Evolutionary conservation across 2,888 invertebrate genomes (phyloP).

Genomic region (Apodemia duryi): DNA sequence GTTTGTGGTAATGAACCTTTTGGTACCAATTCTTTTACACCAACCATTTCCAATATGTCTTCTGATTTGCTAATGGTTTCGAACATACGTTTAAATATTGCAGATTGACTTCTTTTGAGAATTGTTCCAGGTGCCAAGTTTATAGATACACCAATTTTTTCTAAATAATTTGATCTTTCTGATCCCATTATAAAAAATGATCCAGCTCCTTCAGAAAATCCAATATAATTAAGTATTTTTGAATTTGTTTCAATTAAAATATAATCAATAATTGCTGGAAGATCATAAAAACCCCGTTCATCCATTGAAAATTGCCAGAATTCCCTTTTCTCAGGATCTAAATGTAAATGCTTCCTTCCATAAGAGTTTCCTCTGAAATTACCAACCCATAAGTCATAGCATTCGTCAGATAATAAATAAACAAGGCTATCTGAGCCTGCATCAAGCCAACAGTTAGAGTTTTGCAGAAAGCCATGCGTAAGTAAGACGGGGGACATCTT

Average conservation of each 20-base stretch:
- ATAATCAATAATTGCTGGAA: constrained; percentile 81
- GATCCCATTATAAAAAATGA: constrained; percentile 73
- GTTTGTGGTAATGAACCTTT: constrained; percentile 23
- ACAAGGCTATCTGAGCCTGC: constrained; percentile 43
- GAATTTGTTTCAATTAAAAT: constrained; percentile 51
- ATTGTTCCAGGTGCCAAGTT: constrained; percentile 41
- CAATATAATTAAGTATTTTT: constrained; percentile 73
- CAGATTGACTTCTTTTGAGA: constrained; percentile 45
- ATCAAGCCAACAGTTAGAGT: constrained; percentile 47
- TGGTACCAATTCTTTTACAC: constrained; percentile 25
- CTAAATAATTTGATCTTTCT: constrained; percentile 2
- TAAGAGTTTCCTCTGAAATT: constrained; percentile 82
- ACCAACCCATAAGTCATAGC: constrained; percentile 71
- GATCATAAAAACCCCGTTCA: constrained; percentile 84
- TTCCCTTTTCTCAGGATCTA: constrained; percentile 55
- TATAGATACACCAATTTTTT: neutral
- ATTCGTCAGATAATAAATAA: constrained; percentile 69
- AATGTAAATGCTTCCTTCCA: constrained; percentile 71
- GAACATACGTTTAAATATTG: constrained; percentile 71
- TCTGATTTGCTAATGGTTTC: constrained; percentile 52
- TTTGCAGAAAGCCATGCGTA: constrained; percentile 53
- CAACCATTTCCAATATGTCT: constrained; percentile 19
- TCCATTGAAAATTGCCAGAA: constrained; percentile 82
- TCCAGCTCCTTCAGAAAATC: constrained; percentile 85
- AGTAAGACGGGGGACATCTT: constrained; percentile 44